Evolutionary conservation across 2,888 invertebrate species (phyloP), one percentile per base, ranked within the genome.

Genomic region (Labia minor): DNA sequence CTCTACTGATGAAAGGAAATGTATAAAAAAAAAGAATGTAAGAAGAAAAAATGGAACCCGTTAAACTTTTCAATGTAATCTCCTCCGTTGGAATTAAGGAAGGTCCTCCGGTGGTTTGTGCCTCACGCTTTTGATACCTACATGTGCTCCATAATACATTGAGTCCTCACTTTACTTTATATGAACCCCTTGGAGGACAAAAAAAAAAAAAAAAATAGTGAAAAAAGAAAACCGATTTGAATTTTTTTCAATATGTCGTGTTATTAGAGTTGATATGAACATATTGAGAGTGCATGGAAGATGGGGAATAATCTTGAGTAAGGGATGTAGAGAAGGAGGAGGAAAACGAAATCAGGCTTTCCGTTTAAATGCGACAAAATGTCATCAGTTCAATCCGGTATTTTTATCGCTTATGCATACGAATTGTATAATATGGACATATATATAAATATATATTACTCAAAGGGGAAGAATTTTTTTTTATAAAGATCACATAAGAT

Each of bases 241-340:
- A 49, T 49, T 49, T 49, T 49, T 49, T 49, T 49, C 49, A 49
- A 49, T 49, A 49, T 49, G 49, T 49, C 49, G 49, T 49, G 49
- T 49, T 49, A 49, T 49, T 49, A 49, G 49, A 49, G 8, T 49
- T 49, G 49, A 49, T 49, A 14, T 49, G 49, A 49, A 49, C 49
- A 14, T 49, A 49, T 49, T 49, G 49, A 26, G 26, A 26, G n/a
- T n/a, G n/a, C n/a, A n/a, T n/a, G n/a, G n/a, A n/a, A n/a, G n/a
- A n/a, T n/a, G n/a, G n/a, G n/a, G n/a, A n/a, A n/a, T n/a, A n/a
- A n/a, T n/a, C n/a, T n/a, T n/a, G n/a, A n/a, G 26, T 3, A 26
- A 8, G 8, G 26, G 26, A 6, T 26, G 26, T 6, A 26, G 26
- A 26, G 8, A 26, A 26, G 26, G 26, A 26, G 4, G 4, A n/a